Evolutionary conservation across 2,797 vertebrate genomes (phyloP).

Genomic region (Sebastes steindachneri): DNA sequence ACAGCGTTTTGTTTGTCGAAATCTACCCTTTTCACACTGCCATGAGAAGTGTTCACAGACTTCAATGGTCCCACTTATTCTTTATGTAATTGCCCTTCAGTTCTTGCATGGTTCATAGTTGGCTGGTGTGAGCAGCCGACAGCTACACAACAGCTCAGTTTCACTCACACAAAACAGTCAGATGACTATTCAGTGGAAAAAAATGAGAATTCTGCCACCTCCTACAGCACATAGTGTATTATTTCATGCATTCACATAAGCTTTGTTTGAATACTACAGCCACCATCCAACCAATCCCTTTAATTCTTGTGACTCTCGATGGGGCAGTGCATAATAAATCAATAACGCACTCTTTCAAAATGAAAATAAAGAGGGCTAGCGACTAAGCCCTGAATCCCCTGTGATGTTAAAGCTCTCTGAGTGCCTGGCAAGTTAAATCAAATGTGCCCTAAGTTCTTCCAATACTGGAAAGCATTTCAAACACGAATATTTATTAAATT

Average conservation of each 20-base stretch:
- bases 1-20: conserved; percentile 57
- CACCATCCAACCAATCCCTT: conserved; percentile 40
- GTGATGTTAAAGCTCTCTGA: conserved; percentile 59
- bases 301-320: conserved; percentile 53
- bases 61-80: conserved; percentile 23
- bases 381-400: conserved; percentile 60
- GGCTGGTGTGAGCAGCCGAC: conserved; percentile 36
- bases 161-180: conserved; percentile 6
- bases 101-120: conserved; percentile 7
- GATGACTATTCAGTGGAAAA: neutral
- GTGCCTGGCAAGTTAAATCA: conserved; percentile 64
- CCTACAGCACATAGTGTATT: neutral
- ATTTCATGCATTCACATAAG: conserved; percentile 32
- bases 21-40: conserved; percentile 43
- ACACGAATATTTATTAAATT: conserved; percentile 68
- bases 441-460: conserved; percentile 55
- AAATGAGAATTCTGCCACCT: conserved; percentile 7
- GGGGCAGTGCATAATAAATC: conserved; percentile 64
- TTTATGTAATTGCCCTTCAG: conserved; percentile 42
- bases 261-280: conserved; percentile 42
- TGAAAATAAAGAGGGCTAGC: conserved; percentile 62
- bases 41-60: conserved; percentile 18
- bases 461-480: conserved; percentile 65
- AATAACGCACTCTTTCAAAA: conserved; percentile 71
- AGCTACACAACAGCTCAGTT: conserved; percentile 23